These are phyloP conservation scores for Melanitta fusca DNA, from an alignment of 2,797 vertebrate species.

Conservation along the genomic window DNA sequence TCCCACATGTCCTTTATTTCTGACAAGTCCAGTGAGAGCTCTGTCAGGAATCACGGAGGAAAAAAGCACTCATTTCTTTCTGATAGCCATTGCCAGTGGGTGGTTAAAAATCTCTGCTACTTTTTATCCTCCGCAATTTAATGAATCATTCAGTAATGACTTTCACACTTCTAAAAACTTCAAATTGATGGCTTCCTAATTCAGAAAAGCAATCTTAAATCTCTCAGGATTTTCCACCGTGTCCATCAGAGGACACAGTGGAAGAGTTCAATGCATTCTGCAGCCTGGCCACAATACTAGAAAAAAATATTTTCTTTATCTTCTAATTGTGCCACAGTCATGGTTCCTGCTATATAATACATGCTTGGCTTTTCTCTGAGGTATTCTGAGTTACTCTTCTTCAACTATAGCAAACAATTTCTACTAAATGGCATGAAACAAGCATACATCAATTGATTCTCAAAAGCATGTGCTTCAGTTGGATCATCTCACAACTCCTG, in stretches of 20 bases:
- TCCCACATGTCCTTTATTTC: not conserved
- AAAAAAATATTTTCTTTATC: constrained; percentile 13
- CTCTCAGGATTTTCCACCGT: not conserved
- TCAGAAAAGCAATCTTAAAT: constrained; percentile 16
- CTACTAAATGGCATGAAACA: not conserved
- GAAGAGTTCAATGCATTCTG: not conserved
- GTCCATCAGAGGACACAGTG: not conserved
- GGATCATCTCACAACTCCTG: not conserved
- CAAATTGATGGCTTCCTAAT: not conserved
- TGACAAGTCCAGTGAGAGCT: not conserved
- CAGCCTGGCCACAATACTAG: not conserved
- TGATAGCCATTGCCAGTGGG: not conserved
- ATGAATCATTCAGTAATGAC: not conserved
- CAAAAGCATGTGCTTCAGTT: not conserved
- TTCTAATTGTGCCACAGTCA: not conserved
- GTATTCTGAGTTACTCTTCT: not conserved
- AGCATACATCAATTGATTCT: not conserved
- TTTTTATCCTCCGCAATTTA: not conserved
- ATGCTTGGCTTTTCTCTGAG: not conserved
- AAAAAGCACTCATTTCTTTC: not conserved
- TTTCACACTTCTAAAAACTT: not conserved
- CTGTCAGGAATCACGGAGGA: not conserved
- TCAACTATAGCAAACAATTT: not conserved
- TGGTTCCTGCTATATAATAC: not conserved
- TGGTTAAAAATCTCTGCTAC: not conserved